Conservation (phyloP, 2,113 vertebrate genomes). For the Notothenia rossii region DNA sequence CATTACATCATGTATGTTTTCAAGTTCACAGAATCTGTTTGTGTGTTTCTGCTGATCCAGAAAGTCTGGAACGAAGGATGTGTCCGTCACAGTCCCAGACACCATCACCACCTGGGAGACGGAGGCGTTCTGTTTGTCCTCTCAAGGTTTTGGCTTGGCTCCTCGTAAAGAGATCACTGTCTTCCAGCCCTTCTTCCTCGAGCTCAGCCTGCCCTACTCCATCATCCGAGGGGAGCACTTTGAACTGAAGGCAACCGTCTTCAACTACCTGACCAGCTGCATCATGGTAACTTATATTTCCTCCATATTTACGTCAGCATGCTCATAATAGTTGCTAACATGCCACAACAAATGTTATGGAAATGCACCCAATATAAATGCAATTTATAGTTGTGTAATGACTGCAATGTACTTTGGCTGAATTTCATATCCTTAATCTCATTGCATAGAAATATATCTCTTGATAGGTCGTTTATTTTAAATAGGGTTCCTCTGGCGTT, state of each 20-base stretch:
- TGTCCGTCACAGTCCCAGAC: slow-evolving; percentile 85
- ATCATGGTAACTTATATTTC: slow-evolving; percentile 82
- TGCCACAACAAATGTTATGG: too few species aligned
- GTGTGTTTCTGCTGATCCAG: slow-evolving; percentile 68
- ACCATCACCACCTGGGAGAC: slow-evolving; percentile 93
- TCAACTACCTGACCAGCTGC: slow-evolving; percentile 88
- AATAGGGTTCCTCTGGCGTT: too few species aligned
- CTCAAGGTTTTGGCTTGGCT: slow-evolving; percentile 87
- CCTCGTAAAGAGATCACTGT: slow-evolving; percentile 69
- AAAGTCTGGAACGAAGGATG: slow-evolving; percentile 77
- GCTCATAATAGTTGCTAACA: neutral
- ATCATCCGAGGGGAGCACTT: slow-evolving; percentile 89
- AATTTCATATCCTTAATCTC: too few species aligned
- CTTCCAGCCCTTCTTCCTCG: slow-evolving; percentile 93
- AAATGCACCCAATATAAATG: too few species aligned
- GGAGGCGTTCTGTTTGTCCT: slow-evolving; percentile 87
- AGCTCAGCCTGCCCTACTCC: slow-evolving; percentile 90
- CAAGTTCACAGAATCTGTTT: neutral
- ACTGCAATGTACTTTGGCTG: too few species aligned
- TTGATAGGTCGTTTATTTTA: too few species aligned
- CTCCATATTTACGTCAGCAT: neutral
- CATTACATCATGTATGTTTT: neutral
- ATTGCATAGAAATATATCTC: too few species aligned
- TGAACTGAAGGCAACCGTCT: slow-evolving; percentile 87
- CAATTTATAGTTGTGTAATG: too few species aligned